Evolutionary conservation across 2,888 invertebrate species (phyloP).

Genomic region (Colletes collaris): DNA sequence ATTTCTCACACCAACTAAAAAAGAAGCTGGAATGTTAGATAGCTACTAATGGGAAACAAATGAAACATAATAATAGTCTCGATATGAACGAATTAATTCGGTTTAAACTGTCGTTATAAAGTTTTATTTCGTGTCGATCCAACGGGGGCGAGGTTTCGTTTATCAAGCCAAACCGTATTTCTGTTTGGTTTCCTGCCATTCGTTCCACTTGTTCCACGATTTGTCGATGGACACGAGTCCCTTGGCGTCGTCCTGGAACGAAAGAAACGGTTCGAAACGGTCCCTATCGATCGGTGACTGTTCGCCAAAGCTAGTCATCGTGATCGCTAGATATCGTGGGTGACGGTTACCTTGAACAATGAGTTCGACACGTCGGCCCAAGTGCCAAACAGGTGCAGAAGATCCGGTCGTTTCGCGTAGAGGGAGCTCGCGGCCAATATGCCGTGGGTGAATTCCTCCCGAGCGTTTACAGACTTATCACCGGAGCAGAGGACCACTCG

Average conservation of each 20-base stretch:
- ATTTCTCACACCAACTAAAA: too few species aligned
- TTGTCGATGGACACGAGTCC: slow-evolving; percentile 81
- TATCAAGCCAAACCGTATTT: slow-evolving; percentile 39
- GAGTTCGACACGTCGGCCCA: slow-evolving; percentile 84
- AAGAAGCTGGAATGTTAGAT: too few species aligned
- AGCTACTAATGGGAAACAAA: too few species aligned
- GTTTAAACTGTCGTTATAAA: too few species aligned
- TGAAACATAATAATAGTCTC: too few species aligned
- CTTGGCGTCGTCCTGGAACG: slow-evolving; percentile 83
- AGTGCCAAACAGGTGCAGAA: slow-evolving; percentile 88
- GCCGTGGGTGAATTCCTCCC: slow-evolving; percentile 87
- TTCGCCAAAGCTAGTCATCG: too few species aligned
- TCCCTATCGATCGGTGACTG: too few species aligned
- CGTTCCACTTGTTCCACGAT: slow-evolving; percentile 73
- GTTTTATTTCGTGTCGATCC: too few species aligned
- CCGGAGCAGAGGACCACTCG: slow-evolving; percentile 83
- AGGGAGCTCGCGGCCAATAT: slow-evolving; percentile 85
- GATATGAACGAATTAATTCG: too few species aligned
- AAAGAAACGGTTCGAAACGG: neutral
- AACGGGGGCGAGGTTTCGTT: too few species aligned
- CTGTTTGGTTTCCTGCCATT: slow-evolving; percentile 69
- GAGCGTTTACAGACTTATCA: slow-evolving; percentile 83
- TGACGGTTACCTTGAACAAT: slow-evolving; percentile 84
- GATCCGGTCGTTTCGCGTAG: slow-evolving; percentile 85
- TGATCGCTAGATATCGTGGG: too few species aligned